Evolutionary conservation across 2,888 invertebrate species (phyloP).

Genomic region (Phortica okadai): DNA sequence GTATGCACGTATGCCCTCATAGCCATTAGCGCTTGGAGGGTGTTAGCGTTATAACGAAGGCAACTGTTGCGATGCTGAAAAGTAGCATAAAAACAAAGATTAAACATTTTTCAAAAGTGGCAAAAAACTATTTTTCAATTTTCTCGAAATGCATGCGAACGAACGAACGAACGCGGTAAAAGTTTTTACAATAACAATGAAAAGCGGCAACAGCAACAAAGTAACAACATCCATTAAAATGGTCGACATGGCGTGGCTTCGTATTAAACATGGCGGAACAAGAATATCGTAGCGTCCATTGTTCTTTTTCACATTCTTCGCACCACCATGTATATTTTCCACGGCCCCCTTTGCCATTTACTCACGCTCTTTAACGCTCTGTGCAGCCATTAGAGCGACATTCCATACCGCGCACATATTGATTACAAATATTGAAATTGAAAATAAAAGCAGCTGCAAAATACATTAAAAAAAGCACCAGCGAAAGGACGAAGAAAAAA

Average conservation of each 20-base stretch:
- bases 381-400: not conserved
- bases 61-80: conserved; percentile 17
- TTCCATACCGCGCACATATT: conserved; percentile 43
- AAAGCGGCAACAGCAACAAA: conserved; percentile 47
- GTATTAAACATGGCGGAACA: conserved; percentile 16
- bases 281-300: conserved; percentile 46
- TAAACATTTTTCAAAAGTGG: conserved; percentile 30
- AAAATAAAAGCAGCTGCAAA: conserved; percentile 43
- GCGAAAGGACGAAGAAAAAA: not conserved
- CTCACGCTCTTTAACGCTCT: not conserved
- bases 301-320: not conserved
- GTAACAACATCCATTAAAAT: conserved; percentile 47
- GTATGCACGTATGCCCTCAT: not conserved
- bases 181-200: conserved; percentile 63
- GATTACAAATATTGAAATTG: conserved; percentile 63
- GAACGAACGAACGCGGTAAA: conserved; percentile 35
- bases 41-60: not conserved
- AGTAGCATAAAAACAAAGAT: conserved; percentile 20
- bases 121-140: conserved; percentile 62
- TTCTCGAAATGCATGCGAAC: conserved; percentile 31
- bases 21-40: not conserved
- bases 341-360: conserved; percentile 9
- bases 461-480: not conserved
- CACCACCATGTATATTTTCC: not conserved
- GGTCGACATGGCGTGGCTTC: conserved; percentile 31